Base-by-base conservation (phyloP, 2,888 invertebrate species). In the Idaea dimidiata region DNA sequence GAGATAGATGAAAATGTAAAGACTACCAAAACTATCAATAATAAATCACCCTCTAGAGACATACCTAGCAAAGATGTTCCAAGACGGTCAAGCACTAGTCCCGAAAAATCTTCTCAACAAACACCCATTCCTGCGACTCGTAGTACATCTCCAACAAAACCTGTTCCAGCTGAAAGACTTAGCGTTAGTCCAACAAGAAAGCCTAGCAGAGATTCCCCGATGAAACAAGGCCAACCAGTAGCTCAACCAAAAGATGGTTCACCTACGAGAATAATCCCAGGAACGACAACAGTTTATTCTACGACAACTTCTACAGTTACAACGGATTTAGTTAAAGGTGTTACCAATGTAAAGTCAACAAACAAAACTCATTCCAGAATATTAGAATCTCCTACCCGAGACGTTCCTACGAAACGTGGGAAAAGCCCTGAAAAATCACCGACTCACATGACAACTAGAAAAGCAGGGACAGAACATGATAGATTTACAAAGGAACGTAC, bases 1-100 rank as follows among this genome's bases (percentile, higher is more conserved):
- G 87, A 89, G 72, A 74, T 74, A 62, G 75, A 83, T 56, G 71
- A 81, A 56, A 64, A 70, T 8, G 68, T 69, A 1, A 83, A 75
- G 60, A 77, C 73, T 1, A 73, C 71, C 7, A 57, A 61, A 54
- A 16, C 59, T 33, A 54, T 17, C 61, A 68, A 69, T 17, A 66
- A 67, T 8, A 65, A 60, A 59, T 18, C 59, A 10, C 63, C 68
- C 8, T 61, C 66, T 0, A 74, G 78, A 63, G 81, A 83, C n/a
- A 78, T 58, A 32, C 60, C 67, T 8, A 64, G 66, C 43, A 69
- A 69, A 17, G 18, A 5, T 1, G 5, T 17, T 14, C 24, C 17
- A 54, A 59, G 17, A n/a, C 62, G 56, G 16, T 59, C 62, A 17
- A 71, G 61, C 54, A 63, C 69, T 62, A 74, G 72, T 59, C 69